Conservation (phyloP, 1,140 invertebrate genomes). For the Drosophila ironensis region DNA sequence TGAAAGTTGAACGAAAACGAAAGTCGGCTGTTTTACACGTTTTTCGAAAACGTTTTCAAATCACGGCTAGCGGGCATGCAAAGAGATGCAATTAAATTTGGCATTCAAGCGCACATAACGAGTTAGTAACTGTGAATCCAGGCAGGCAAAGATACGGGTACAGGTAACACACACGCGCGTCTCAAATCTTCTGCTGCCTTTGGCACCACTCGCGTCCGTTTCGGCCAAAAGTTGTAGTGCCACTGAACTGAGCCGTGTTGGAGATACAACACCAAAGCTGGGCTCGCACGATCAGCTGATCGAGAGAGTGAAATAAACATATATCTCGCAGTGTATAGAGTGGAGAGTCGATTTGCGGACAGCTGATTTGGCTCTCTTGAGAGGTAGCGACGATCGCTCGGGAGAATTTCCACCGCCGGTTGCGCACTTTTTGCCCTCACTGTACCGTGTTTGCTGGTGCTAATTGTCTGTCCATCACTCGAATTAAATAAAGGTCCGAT, state of each 20-base stretch:
- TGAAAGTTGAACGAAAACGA: slow-evolving; percentile 56
- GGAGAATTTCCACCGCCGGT: slow-evolving; percentile 6
- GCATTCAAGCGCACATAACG: slow-evolving; percentile 73
- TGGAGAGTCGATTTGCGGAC: background rate
- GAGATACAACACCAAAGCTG: slow-evolving; percentile 14
- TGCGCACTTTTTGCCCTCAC: slow-evolving; percentile 28
- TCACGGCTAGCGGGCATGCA: slow-evolving; percentile 41
- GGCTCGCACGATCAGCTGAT: slow-evolving; percentile 52
- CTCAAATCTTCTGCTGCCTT: background rate
- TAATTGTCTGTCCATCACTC: slow-evolving; percentile 53
- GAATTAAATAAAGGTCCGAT: slow-evolving; percentile 13
- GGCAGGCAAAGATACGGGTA: slow-evolving; percentile 35
- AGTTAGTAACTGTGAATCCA: slow-evolving; percentile 69
- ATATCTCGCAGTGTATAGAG: background rate
- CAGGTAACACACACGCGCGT: slow-evolving; percentile 10
- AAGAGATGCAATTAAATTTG: slow-evolving; percentile 70
- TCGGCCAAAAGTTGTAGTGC: slow-evolving; percentile 22
- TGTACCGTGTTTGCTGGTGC: slow-evolving; percentile 37
- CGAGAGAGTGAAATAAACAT: slow-evolving; percentile 3
- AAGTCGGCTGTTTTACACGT: slow-evolving; percentile 39
- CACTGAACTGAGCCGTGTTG: slow-evolving; percentile 37
- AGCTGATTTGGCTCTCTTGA: slow-evolving; percentile 1
- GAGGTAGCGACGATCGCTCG: background rate
- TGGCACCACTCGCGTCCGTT: slow-evolving; percentile 36
- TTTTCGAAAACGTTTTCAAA: slow-evolving; percentile 52